phyloP scores from a whole-genome alignment of 53 echinoderm and acorn worm species.

The Holothuria leucospilota region DNA sequence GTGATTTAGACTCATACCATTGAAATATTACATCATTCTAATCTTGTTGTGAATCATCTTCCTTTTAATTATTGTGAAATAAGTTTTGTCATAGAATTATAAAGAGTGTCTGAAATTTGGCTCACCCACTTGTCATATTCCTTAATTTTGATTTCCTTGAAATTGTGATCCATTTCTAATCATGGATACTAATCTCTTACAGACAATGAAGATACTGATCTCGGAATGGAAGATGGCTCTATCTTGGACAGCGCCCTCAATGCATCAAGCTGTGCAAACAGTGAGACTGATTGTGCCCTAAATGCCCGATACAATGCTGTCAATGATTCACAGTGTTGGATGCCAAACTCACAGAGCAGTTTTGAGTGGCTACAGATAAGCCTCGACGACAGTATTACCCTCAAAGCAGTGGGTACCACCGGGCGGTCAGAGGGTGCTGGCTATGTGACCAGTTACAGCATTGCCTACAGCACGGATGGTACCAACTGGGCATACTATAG shows the following conservation, averaged over 20 bases:
- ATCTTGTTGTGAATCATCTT: too few relatives aligned
- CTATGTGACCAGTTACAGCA: conserved; percentile 68
- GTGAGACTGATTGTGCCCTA: conserved; percentile 69
- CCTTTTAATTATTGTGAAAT: too few relatives aligned
- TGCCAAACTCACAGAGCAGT: conserved; percentile 46
- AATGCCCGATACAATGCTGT: conserved; percentile 62
- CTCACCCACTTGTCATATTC: too few relatives aligned
- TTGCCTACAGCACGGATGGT: conserved; percentile 63
- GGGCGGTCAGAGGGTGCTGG: conserved; percentile 58
- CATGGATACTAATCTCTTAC: neutral
- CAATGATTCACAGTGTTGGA: conserved; percentile 75
- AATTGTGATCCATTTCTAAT: neutral
- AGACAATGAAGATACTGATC: conserved; percentile 73
- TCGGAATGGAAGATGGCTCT: conserved; percentile 68
- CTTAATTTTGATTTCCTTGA: too few relatives aligned
- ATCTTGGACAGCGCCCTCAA: conserved; percentile 65
- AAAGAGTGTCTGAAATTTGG: too few relatives aligned
- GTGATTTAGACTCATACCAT: too few relatives aligned
- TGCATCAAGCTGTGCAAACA: conserved; percentile 59
- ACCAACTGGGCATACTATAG: conserved; percentile 42
- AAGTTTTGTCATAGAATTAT: too few relatives aligned
- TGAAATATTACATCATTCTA: too few relatives aligned
- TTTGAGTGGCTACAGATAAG: conserved; percentile 66
- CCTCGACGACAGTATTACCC: conserved; percentile 58
- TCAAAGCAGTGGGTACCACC: conserved; percentile 69